These are phyloP conservation scores for Rhimphoctona megacephalus DNA, from an alignment of 2,888 invertebrate species.

Conservation along the genomic window DNA sequence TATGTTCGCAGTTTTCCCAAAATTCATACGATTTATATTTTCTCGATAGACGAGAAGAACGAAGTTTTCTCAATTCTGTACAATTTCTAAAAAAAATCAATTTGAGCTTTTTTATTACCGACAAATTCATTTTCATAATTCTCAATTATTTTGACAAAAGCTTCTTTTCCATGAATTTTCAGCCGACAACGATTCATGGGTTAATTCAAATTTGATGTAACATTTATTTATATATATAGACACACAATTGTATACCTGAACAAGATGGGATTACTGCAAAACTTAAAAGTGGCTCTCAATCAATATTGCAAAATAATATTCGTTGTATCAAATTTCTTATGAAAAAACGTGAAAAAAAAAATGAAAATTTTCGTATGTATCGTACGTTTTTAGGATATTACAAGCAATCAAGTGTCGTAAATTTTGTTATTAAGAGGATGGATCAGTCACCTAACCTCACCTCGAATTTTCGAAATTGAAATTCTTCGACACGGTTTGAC, in stretches of 20 bases:
- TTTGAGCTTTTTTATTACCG: neutral
- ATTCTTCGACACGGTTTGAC: too few species aligned
- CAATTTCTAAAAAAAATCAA: neutral
- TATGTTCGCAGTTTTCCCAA: neutral
- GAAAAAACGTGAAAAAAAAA: constrained; percentile 5
- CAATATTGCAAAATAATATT: constrained; percentile 3
- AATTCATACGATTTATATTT: neutral
- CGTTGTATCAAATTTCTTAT: constrained; percentile 20
- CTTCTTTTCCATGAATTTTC: neutral
- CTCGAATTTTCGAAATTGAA: too few species aligned
- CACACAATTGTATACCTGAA: constrained; percentile 1
- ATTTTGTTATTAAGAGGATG: constrained; percentile 16
- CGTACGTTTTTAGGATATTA: constrained; percentile 42
- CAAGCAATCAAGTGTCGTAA: constrained; percentile 12
- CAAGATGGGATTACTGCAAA: constrained; percentile 12
- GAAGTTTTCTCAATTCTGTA: neutral
- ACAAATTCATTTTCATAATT: neutral
- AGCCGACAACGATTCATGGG: neutral
- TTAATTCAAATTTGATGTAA: neutral
- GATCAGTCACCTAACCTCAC: too few species aligned
- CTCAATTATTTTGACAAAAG: neutral
- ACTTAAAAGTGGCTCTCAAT: neutral
- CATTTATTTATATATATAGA: neutral
- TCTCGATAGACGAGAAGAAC: neutral
- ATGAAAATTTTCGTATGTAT: constrained; percentile 17